phyloP scores from a whole-genome alignment of 2,113 vertebrate species.

The Cheirogaleus medius region DNA sequence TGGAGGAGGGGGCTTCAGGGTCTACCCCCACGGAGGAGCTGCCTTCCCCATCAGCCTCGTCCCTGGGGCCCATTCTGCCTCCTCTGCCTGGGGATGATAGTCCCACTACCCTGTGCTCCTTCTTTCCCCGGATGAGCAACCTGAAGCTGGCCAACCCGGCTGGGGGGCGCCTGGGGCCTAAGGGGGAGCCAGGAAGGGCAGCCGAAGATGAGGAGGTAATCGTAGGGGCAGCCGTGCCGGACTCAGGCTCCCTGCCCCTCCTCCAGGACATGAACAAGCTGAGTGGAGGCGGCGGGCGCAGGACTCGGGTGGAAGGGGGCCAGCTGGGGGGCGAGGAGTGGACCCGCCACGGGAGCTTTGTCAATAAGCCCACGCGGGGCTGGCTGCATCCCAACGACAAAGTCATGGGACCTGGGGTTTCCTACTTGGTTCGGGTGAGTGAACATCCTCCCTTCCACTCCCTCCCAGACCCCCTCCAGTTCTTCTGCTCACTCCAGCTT shows the following conservation, averaged over 20 bases:
- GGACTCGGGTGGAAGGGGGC: slow-evolving; percentile 97
- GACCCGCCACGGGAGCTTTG: slow-evolving; percentile 98
- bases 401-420: slow-evolving; percentile 95
- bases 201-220: slow-evolving; percentile 57
- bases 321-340: slow-evolving; percentile 98
- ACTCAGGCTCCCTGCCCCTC: slow-evolving; percentile 89
- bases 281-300: slow-evolving; percentile 94
- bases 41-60: slow-evolving; percentile 91
- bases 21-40: slow-evolving; percentile 61
- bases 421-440: slow-evolving; percentile 92
- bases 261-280: slow-evolving; percentile 99
- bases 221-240: slow-evolving; percentile 55
- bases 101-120: slow-evolving; percentile 96
- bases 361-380: slow-evolving; percentile 97
- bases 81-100: slow-evolving; percentile 88
- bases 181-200: slow-evolving; percentile 65
- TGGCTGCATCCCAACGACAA: slow-evolving; percentile 97
- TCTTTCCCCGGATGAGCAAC: slow-evolving; percentile 95
- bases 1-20: slow-evolving; percentile 83
- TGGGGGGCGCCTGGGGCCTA: slow-evolving; percentile 64
- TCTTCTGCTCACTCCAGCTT: not conserved
- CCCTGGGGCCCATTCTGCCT: slow-evolving; percentile 89
- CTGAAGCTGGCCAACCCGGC: slow-evolving; percentile 93
- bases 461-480: not conserved
- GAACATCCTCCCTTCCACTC: not conserved